These are phyloP conservation scores for Brevimyrus niger DNA, from an alignment of 2,113 vertebrate species.

Conservation along the genomic window DNA sequence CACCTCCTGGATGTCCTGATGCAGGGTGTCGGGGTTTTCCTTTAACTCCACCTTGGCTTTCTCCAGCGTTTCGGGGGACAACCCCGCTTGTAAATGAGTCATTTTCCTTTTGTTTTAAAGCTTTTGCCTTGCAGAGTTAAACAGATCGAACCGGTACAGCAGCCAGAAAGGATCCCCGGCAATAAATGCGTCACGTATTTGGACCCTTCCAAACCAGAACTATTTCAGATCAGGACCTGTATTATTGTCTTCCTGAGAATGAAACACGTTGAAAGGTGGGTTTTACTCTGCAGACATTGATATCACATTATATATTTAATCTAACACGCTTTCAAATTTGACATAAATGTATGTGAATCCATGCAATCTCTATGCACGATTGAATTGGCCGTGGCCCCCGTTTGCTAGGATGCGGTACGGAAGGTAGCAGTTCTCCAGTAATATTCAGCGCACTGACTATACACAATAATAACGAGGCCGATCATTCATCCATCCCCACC, in stretches of 20 bases:
- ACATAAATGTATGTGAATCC: neutral
- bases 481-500: conserved; percentile 42
- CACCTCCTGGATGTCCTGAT: conserved; percentile 98
- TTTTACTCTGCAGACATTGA: conserved; percentile 30
- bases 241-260: conserved; percentile 48
- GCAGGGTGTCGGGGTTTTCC: conserved; percentile 91
- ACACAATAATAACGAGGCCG: conserved; percentile 33
- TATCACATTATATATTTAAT: conserved; percentile 6
- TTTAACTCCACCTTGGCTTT: conserved; percentile 96
- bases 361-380: neutral
- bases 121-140: conserved; percentile 22
- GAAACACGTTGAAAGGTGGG: conserved; percentile 12
- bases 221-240: conserved; percentile 35
- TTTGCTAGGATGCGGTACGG: conserved; percentile 13
- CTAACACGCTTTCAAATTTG: neutral
- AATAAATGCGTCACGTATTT: conserved; percentile 26
- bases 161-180: neutral
- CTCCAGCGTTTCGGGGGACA: conserved; percentile 95
- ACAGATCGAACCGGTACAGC: neutral
- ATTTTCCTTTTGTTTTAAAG: conserved; percentile 56
- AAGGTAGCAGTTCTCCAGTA: neutral
- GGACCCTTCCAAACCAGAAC: neutral
- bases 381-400: neutral
- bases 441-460: conserved; percentile 33
- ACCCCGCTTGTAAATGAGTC: conserved; percentile 97